Percentiles rank a stretch among this genome's conserved stretches.
These are phyloP conservation scores for Monodelphis domestica DNA, from an alignment of 2,797 vertebrate genomes.

Conservation along the genomic window DNA sequence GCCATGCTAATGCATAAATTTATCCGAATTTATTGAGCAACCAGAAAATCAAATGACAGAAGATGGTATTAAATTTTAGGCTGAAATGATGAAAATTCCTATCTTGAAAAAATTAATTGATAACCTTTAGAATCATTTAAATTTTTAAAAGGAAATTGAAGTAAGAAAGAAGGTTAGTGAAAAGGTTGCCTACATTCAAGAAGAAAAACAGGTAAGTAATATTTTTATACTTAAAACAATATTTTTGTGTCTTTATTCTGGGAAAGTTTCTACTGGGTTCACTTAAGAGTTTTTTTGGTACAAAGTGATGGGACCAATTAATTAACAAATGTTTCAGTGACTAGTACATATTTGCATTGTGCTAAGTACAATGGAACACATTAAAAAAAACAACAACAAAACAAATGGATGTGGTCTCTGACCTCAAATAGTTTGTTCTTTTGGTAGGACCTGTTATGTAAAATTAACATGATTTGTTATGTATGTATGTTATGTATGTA, in stretches of 20 bases:
- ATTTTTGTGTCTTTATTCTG: not conserved
- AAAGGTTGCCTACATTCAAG: slow-evolving; percentile 85
- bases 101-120: not conserved
- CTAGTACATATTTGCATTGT: not conserved
- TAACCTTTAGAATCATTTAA: slow-evolving; percentile 60
- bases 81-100: not conserved
- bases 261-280: not conserved
- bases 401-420: not conserved
- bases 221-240: not conserved
- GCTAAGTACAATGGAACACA: not conserved
- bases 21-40: slow-evolving; percentile 11
- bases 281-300: not conserved
- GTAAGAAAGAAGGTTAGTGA: slow-evolving; percentile 89
- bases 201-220: slow-evolving; percentile 91
- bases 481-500: too few relatives aligned
- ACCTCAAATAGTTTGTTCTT: not conserved
- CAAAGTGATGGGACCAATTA: not conserved
- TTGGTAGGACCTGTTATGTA: not conserved
- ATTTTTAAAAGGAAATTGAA: slow-evolving; percentile 88
- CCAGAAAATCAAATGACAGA: slow-evolving; percentile 21
- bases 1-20: not conserved
- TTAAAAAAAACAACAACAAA: not conserved
- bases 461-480: not conserved
- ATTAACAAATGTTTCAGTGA: not conserved
- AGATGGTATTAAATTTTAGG: slow-evolving; percentile 56